Percentiles rank a stretch among this genome's conserved stretches.
phyloP scores from a whole-genome alignment of 2,888 invertebrate genomes.

The Agriopis leucophaearia region DNA sequence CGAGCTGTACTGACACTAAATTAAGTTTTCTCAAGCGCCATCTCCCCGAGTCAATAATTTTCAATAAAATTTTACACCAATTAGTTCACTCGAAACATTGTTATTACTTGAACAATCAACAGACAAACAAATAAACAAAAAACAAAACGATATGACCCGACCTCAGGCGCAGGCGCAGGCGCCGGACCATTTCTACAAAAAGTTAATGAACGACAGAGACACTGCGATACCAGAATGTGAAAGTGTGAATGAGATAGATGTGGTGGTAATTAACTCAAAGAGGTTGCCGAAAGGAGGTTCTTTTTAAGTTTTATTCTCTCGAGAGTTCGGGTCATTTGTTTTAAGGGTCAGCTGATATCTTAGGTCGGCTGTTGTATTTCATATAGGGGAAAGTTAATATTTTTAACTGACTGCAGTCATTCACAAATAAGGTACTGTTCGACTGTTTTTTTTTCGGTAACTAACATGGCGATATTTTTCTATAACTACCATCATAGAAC shows the following conservation, averaged over 20 bases:
- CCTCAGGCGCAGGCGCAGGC: conserved; percentile 82
- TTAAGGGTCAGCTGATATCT: conserved; percentile 1
- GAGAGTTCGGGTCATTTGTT: conserved; percentile 73
- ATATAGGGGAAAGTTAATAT: background rate
- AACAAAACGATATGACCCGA: conserved; percentile 81
- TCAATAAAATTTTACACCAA: conserved; percentile 84
- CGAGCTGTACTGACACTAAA: background rate
- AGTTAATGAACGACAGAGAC: conserved; percentile 51
- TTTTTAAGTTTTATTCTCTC: conserved; percentile 52
- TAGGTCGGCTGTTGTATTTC: too few relatives aligned
- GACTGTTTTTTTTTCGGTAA: too few relatives aligned
- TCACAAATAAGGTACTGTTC: too few relatives aligned
- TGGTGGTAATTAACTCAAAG: conserved; percentile 79
- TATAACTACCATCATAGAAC: too few relatives aligned
- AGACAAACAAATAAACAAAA: conserved; percentile 71
- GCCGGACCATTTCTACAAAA: conserved; percentile 61
- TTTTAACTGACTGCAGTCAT: too few relatives aligned
- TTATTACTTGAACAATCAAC: conserved; percentile 81
- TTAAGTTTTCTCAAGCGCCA: conserved; percentile 34
- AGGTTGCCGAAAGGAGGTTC: conserved; percentile 78
- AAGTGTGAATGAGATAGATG: conserved; percentile 48
- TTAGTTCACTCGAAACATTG: conserved; percentile 81
- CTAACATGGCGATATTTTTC: too few relatives aligned
- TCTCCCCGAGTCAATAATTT: conserved; percentile 62
- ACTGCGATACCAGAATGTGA: conserved; percentile 35